Evolutionary conservation across 2,113 vertebrate species (phyloP), one percentile per base, ranked within the genome.

Genomic region (Glaucidium brasilianum): DNA sequence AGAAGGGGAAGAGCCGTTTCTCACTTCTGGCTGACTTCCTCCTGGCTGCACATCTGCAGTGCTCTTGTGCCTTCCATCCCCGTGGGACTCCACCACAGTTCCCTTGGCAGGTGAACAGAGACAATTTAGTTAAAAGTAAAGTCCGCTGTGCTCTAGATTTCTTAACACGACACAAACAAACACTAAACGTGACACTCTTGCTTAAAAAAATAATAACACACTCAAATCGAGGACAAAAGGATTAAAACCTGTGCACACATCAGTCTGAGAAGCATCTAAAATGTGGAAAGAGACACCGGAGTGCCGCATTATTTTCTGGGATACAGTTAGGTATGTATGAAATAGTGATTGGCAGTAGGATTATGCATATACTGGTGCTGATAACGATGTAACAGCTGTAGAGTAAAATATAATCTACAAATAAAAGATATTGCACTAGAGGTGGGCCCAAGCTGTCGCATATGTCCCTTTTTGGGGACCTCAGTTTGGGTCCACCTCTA

Each of bases 271-370:
- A 95, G 80, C 72, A 58, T 81, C 82, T 90, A 81, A 77, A 73
- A 64, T 64, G 72, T 60, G 60, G 47, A 85, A 88, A 49, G 73
- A 81, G 84, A 91, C 94, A 90, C 90, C 1, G 2, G 66, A 69
- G 81, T 81, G 83, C 64, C 14, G 4, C 83, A 83, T 78, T 92
- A 94, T 77, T 87, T 93, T 62, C 88, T 91, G 92, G 85, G 79
- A 89, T 95, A 96, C 53, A 71, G 43, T 39, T 66, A 37, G 58
- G 82, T 80, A 93, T 0, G 5, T 83, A 89, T 62, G 94, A 79
- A 82, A 74, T 91, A 92, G 83, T 95, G 94, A 81, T 63, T 96
- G 95, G 94, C 91, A 91, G 92, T 66, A 97, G 85, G 75, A 96
- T 92, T 85, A 94, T 84, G 90, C 49, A 35, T 97, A 96, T 95